These are phyloP conservation scores for Margarornis squamiger DNA, from an alignment of 2,797 vertebrate genomes.

Conservation along the genomic window DNA sequence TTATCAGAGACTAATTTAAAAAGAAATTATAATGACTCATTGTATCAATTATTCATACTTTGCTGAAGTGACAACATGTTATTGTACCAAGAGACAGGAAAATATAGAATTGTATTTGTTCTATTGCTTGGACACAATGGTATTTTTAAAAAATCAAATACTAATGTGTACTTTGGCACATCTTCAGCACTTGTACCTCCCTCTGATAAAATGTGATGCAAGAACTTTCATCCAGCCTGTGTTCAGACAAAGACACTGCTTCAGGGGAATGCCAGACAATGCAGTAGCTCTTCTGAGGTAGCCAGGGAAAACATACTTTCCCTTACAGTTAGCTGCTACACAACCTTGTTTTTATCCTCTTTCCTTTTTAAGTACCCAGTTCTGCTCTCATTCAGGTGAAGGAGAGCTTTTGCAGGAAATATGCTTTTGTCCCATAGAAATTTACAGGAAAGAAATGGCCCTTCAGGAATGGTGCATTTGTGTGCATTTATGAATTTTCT, in stretches of 20 bases:
- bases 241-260: not conserved
- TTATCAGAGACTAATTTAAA: not conserved
- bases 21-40: not conserved
- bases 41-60: slow-evolving; percentile 20
- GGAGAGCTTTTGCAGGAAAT: not conserved
- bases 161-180: slow-evolving; percentile 34
- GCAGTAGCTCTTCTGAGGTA: not conserved
- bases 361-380: not conserved
- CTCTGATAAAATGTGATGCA: not conserved
- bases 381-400: not conserved
- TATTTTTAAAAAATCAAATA: not conserved
- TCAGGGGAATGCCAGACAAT: not conserved
- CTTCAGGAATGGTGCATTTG: not conserved
- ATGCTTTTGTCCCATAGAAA: not conserved
- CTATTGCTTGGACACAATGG: not conserved
- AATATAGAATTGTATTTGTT: not conserved
- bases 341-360: not conserved
- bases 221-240: not conserved
- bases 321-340: not conserved
- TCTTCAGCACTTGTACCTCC: not conserved
- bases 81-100: not conserved
- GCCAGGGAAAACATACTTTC: slow-evolving; percentile 3
- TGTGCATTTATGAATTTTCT: not conserved
- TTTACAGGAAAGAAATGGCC: not conserved
- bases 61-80: not conserved